phyloP scores from a whole-genome alignment of 2,888 invertebrate genomes.

The Imbricaverruca yamaguchii region DNA sequence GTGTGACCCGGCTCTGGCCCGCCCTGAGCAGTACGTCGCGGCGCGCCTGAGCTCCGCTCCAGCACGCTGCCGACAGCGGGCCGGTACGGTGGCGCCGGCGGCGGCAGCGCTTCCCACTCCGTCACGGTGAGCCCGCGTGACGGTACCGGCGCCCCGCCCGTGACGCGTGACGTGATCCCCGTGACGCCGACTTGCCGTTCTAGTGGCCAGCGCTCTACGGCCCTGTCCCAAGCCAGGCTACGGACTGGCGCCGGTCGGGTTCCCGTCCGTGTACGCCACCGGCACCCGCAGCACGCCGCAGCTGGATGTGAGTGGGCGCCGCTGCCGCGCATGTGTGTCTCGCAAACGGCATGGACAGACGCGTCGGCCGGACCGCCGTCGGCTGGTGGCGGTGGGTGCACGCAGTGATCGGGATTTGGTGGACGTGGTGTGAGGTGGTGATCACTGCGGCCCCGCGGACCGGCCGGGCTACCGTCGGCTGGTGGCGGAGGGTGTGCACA shows the following conservation, averaged over 20 bases:
- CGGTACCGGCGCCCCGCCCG: background rate
- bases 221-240: slow-evolving; percentile 8
- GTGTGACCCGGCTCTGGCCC: too few species aligned
- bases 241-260: slow-evolving; percentile 2
- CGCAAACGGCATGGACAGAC: too few species aligned
- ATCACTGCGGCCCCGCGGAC: too few species aligned
- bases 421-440: too few species aligned
- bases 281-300: slow-evolving; percentile 16
- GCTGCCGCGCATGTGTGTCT: background rate
- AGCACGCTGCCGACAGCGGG: slow-evolving; percentile 9
- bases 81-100: background rate
- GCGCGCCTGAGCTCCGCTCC: background rate
- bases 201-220: slow-evolving; percentile 12
- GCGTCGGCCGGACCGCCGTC: too few species aligned
- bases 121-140: background rate
- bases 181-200: background rate
- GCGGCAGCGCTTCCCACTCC: background rate
- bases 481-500: too few species aligned
- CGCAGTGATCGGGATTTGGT: too few species aligned
- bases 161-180: background rate
- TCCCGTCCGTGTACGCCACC: background rate
- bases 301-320: background rate
- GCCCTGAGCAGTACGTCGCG: too few species aligned
- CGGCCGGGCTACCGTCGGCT: too few species aligned
- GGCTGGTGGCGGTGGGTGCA: too few species aligned